Evolutionary conservation across 2,113 vertebrate species (phyloP), one percentile per base, ranked within the genome.

Genomic region (Tachycineta bicolor): DNA sequence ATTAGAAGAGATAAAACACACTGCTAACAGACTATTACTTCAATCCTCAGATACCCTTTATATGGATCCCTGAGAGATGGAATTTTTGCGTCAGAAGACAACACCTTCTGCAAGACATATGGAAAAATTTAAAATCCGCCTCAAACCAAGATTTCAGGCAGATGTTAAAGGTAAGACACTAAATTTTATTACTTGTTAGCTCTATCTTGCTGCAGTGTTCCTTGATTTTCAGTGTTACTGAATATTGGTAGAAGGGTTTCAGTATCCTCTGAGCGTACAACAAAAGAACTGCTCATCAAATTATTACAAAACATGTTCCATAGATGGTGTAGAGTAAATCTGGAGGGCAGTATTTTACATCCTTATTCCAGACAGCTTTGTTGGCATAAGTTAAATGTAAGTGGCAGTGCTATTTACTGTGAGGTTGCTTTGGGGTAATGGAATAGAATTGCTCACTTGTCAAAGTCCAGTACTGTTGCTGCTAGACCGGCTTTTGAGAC

Each of bases 21-120:
- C 39, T 49, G 39, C 59, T 90, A 90, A 94, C 25, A 70, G 14
- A 41, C 49, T 41, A n/a, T 46, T 76, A 14, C 33, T 63, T 95
- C 50, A 28, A 73, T 88, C 56, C 75, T 79, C 59, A 81, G 91
- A 0, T 1, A 9, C 0, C 0, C 12, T 0, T 2, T 12, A 0
- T 0, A 2, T 0, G 0, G 1, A 0, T 0, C 3, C 0, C 0
- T 1, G 0, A 3, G 6, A 0, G 0, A 3, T 94, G 80, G 81
- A 0, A 0, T 37, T 89, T 97, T 28, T 7, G 0, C 0, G 15
- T 97, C 49, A 88, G 73, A 65, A 94, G 93, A 77, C 9, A 95
- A 43, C 23, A 8, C 50, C 73, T 97, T 89, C 64, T 97, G 47
- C 28, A 94, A 70, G 96, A 97, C 43, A 73, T 83, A 43, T 83